These are phyloP conservation scores for Salarias fasciatus DNA, from an alignment of 2,797 vertebrate genomes.

Conservation along the genomic window DNA sequence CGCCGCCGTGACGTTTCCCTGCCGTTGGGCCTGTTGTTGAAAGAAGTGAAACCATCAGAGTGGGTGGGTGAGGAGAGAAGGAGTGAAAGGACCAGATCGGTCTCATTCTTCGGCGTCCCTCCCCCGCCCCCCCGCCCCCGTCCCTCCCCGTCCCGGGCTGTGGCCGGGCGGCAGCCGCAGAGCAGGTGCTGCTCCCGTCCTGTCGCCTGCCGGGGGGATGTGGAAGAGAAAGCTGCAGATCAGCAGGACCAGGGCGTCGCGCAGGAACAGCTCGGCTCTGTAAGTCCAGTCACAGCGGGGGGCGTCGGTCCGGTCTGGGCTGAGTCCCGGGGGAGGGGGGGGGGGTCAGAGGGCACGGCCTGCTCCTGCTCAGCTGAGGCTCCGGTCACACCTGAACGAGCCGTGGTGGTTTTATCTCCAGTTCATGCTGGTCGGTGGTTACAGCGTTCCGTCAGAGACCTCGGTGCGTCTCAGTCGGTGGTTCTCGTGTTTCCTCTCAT, in stretches of 20 bases:
- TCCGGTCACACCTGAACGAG: too few relatives aligned
- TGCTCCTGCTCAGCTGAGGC: too few relatives aligned
- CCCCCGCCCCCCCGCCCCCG: slow-evolving; percentile 33
- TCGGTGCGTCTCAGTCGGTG: too few relatives aligned
- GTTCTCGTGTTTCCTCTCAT: too few relatives aligned
- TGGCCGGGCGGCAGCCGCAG: slow-evolving; percentile 26
- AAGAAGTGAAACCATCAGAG: background rate
- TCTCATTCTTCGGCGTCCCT: slow-evolving; percentile 43
- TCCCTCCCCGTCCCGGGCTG: background rate
- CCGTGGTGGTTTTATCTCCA: too few relatives aligned
- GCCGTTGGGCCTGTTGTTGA: slow-evolving; percentile 2
- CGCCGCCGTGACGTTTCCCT: too few relatives aligned
- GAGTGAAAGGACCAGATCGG: slow-evolving; percentile 70
- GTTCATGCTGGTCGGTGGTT: too few relatives aligned
- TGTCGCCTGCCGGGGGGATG: slow-evolving; percentile 69
- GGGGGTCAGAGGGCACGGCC: too few relatives aligned
- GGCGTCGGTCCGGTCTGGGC: too few relatives aligned
- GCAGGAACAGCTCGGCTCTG: slow-evolving; percentile 51
- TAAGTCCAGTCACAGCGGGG: slow-evolving; percentile 48
- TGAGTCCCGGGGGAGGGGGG: too few relatives aligned
- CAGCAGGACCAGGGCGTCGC: slow-evolving; percentile 54
- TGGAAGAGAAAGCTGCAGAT: slow-evolving; percentile 76
- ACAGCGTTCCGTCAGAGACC: too few relatives aligned
- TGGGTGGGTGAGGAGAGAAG: slow-evolving; percentile 37
- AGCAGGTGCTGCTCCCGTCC: slow-evolving; percentile 49